Base-by-base conservation (phyloP, 2,888 invertebrate genomes). In the Drosophila affinis region DNA sequence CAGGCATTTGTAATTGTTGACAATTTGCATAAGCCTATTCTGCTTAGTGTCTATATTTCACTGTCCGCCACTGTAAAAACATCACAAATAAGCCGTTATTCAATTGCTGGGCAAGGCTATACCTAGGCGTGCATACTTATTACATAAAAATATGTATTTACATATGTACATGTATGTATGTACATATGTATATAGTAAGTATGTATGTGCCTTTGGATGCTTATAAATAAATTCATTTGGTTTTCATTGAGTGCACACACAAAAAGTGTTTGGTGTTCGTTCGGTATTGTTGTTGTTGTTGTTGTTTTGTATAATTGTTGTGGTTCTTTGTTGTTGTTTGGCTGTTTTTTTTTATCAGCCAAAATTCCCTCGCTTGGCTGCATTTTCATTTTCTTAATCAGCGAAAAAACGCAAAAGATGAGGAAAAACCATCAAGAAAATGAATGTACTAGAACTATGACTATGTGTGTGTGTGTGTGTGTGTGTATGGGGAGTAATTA, bases 311-410 rank as follows among this genome's bases (percentile, higher is more conserved):
- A 24, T 24, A 60, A 54, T 17, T 62, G 24, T 44, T 54, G 24
- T 29, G 12, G 14, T n/a, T 39, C 39, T n/a, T 24, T 1, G 55
- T 46, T 45, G 64, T 53, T 49, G 62, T n/a, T n/a, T n/a, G n/a
- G n/a, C 65, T 49, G 58, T 55, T 79, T 82, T 49, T 56, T 55
- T 79, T 82, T 81, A 79, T 87, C 81, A 81, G 70, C 75, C 72
- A 68, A 72, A 80, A 78, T 87, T 85, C 68, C 62, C 32, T 72
- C 81, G 85, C 85, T 83, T 79, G 71, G 85, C 75, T 88, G 85
- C 77, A 78, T 83, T 83, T 78, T 69, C 72, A 81, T 83, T 85
- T 85, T 87, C 76, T 78, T 82, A 78, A 86, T 82, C 82, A 82
- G 87, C 81, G 85, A 82, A 76, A 75, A 71, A 48, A 21, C 62